Base-by-base conservation (phyloP, 2,888 invertebrate species). In the Lepidochrysops patricia region DNA sequence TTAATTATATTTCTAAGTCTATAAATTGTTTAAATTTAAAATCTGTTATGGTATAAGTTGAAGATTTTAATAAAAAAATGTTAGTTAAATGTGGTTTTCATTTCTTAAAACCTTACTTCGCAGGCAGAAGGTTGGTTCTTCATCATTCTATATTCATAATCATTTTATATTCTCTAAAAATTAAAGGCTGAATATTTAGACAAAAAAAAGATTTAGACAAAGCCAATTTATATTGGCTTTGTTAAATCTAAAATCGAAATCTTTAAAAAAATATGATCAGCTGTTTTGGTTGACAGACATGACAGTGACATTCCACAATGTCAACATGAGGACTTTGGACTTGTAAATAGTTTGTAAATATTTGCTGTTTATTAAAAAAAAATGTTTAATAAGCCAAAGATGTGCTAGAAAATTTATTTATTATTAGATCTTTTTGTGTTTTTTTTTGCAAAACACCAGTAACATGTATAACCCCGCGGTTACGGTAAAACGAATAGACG, bases 401-500 rank as follows among this genome's bases (percentile, higher is more conserved):
- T 29, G 32, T 61, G 56, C 58, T 62, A 61, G 54, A 35, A 23
- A 23, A 19, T 12, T 9, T 19, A 43, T 19, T 9, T 19, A 23
- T 43, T 4, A 43, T 19, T 9, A 7, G n/a, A n/a, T n/a, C 23
- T 19, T 12, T 19, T 43, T 43, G 9, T 12, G 12, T 9, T 19
- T 2, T 12, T 19, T 43, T 6, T 7, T 19, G 19, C 4, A 4
- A 12, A 13, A 19, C 9, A 7, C 9, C 3, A 23, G 19, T 6
- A 64, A 66, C 2, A 87, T 88, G 82, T 88, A 79, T 75, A 85
- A 77, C 35, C 84, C 88, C 2, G 75, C 82, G 48, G 81, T 80
- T 19, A 87, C 84, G 1, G 82, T 88, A 50, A 69, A 82, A 71
- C 77, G 89, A 63, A 86, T 90, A 65, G 85, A 89, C 81, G 87